Conservation (phyloP, 2,113 vertebrate genomes). For the Poicephalus gulielmi region DNA sequence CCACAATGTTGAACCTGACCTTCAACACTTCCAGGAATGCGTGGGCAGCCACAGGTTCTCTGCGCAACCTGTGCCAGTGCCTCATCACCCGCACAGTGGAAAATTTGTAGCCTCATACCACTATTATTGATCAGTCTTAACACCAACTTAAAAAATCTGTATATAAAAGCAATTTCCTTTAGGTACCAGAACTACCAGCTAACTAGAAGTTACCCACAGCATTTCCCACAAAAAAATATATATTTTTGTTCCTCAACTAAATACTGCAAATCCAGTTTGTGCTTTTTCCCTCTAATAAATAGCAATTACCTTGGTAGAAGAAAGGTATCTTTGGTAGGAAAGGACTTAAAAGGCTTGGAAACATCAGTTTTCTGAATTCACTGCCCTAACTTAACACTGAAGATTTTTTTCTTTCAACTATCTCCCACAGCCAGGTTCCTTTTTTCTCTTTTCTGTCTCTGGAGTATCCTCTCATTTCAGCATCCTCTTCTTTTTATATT, state of each 20-base stretch:
- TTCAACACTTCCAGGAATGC: background rate
- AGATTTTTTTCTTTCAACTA: background rate
- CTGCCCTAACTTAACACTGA: background rate
- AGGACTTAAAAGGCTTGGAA: background rate
- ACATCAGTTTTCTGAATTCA: background rate
- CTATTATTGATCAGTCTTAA: background rate
- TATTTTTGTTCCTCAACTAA: background rate
- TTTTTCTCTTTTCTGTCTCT: background rate
- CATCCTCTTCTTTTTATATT: background rate
- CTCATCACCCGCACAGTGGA: background rate
- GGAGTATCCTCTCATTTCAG: background rate
- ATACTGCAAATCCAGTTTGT: background rate
- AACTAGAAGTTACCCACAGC: background rate
- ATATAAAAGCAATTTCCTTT: background rate
- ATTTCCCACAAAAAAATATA: background rate
- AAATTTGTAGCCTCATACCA: background rate
- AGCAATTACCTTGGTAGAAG: background rate
- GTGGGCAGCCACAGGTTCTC: background rate
- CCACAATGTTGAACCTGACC: background rate
- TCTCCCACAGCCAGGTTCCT: background rate
- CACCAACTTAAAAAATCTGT: background rate
- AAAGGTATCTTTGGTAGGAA: background rate
- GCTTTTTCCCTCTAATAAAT: background rate
- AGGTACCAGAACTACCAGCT: background rate
- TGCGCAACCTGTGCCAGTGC: background rate